Conservation (phyloP, 2,888 invertebrate genomes). For the Melanchra persicariae region DNA sequence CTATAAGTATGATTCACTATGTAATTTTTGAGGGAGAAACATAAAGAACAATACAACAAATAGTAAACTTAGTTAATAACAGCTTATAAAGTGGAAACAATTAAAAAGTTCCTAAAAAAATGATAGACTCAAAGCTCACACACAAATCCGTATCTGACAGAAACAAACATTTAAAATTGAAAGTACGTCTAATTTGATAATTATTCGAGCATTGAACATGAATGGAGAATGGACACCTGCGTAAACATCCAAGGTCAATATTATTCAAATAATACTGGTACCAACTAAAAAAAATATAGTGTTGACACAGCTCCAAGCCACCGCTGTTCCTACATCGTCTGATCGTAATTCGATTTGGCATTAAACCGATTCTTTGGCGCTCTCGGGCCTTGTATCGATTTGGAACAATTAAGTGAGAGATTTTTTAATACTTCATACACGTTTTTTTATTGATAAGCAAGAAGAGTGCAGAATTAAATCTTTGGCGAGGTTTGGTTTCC, state of each 20-base stretch:
- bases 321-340: conserved; percentile 52
- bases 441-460: conserved; percentile 40
- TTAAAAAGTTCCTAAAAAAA: conserved; percentile 6
- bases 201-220: conserved; percentile 37
- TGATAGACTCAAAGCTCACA: neutral
- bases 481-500: neutral
- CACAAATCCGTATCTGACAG: conserved; percentile 27
- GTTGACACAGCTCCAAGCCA: conserved; percentile 52
- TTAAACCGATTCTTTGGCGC: conserved; percentile 70
- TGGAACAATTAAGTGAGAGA: conserved; percentile 64
- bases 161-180: conserved; percentile 37
- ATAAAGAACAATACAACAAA: conserved; percentile 3
- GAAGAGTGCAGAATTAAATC: conserved; percentile 11
- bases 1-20: neutral
- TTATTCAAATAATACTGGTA: conserved; percentile 36
- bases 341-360: conserved; percentile 75
- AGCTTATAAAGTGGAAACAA: conserved; percentile 17
- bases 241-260: conserved; percentile 56
- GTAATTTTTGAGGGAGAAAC: neutral
- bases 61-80: conserved; percentile 11
- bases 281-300: conserved; percentile 37
- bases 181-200: conserved; percentile 63
- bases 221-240: conserved; percentile 57
- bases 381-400: conserved; percentile 65
- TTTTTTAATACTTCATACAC: conserved; percentile 56